A percentile compares a stretch with the other conserved stretches of the same genome.
phyloP scores from a whole-genome alignment of 2,113 vertebrate genomes.

The Numida meleagris region DNA sequence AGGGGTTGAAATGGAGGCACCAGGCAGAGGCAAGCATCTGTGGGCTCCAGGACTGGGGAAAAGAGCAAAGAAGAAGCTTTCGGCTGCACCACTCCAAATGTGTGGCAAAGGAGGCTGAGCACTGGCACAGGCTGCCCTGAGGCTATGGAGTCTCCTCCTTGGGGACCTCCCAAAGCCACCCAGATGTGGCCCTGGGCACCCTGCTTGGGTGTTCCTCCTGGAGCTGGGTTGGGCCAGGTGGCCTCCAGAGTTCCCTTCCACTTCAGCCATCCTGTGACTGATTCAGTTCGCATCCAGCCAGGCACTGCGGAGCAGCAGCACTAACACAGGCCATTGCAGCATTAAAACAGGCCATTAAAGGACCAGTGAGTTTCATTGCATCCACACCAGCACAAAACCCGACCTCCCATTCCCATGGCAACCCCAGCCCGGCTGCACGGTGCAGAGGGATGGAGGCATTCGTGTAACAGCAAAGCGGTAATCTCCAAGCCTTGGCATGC shows the following conservation, averaged over 20 bases:
- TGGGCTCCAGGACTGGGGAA: rapidly evolving
- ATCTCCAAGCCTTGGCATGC: not conserved
- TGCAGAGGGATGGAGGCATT: not conserved
- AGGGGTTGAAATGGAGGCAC: not conserved
- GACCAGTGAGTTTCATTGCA: rapidly evolving
- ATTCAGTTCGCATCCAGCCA: not conserved
- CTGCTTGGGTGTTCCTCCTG: not conserved
- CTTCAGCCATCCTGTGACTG: not conserved
- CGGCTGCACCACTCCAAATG: rapidly evolving
- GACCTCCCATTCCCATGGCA: constrained; percentile 68
- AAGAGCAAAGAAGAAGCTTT: not conserved
- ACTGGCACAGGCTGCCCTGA: not conserved
- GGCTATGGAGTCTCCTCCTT: not conserved
- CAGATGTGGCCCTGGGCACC: not conserved
- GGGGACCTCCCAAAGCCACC: not conserved
- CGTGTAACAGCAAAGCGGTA: not conserved
- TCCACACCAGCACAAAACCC: not conserved
- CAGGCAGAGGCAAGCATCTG: not conserved
- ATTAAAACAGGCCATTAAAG: not conserved
- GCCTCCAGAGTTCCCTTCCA: not conserved
- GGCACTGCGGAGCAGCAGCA: not conserved
- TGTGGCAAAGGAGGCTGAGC: not conserved
- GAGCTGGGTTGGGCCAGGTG: not conserved
- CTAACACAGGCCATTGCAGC: not conserved
- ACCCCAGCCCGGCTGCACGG: not conserved